A percentile compares a stretch with the other conserved stretches of the same genome.
These are phyloP conservation scores for Diadumene lineata DNA, from an alignment of 92 coral and sea anemone genomes.

Conservation along the genomic window DNA sequence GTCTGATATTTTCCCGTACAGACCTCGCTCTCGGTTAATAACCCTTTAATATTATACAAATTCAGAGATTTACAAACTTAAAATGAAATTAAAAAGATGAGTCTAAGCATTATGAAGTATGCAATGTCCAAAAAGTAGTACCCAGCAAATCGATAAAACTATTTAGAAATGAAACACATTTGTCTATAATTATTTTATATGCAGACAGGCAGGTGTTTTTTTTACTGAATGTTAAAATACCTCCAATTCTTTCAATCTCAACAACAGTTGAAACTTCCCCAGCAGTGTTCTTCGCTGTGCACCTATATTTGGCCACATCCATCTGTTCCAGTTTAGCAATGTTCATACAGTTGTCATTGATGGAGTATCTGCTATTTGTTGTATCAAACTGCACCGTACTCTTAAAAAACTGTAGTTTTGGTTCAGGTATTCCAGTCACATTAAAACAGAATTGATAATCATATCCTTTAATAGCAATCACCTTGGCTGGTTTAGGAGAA, in stretches of 20 bases:
- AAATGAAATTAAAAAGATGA: too few species aligned
- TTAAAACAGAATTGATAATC: constrained; percentile 35
- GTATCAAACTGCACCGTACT: constrained; percentile 15
- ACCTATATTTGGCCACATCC: constrained; percentile 40
- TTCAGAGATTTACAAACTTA: too few species aligned
- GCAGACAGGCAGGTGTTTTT: too few species aligned
- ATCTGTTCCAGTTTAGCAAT: constrained; percentile 12
- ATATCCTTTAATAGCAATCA: constrained; percentile 13
- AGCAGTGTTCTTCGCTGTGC: constrained; percentile 54
- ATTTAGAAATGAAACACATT: too few species aligned
- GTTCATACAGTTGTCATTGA: constrained; percentile 10
- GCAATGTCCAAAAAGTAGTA: too few species aligned
- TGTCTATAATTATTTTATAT: too few species aligned
- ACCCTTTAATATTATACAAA: too few species aligned
- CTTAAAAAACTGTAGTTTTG: constrained; percentile 26
- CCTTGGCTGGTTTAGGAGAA: constrained; percentile 26
- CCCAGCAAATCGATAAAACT: too few species aligned
- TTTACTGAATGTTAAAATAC: too few species aligned
- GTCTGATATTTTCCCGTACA: too few species aligned
- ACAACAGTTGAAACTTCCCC: constrained; percentile 32
- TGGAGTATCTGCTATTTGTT: constrained; percentile 4
- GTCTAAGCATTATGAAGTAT: too few species aligned
- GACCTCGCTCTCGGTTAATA: too few species aligned
- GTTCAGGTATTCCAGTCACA: constrained; percentile 23
- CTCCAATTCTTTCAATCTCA: constrained; percentile 30